phyloP scores from a whole-genome alignment of 2,113 vertebrate species.

The Oryctolagus cuniculus region DNA sequence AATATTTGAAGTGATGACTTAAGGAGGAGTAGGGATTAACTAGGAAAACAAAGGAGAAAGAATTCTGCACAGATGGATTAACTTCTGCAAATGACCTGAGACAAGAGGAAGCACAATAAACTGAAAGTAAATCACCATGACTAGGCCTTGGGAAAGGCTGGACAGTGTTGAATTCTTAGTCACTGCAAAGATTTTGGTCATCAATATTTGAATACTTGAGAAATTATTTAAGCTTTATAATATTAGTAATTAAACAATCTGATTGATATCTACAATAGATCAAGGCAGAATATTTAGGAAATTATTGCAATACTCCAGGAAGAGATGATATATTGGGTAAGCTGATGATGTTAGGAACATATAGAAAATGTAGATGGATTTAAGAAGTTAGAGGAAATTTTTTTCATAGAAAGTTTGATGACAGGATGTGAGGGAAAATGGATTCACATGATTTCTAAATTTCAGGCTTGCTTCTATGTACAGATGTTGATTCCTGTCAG shows the following conservation, averaged over 20 bases:
- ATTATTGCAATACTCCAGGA: not conserved
- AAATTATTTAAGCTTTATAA: not conserved
- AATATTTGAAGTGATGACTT: not conserved
- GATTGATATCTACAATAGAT: slow-evolving; percentile 1
- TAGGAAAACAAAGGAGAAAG: not conserved
- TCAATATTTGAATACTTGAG: slow-evolving; percentile 6
- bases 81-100: not conserved
- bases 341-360: not conserved
- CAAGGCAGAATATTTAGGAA: not conserved
- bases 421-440: not conserved
- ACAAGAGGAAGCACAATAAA: not conserved
- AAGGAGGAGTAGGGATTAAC: not conserved
- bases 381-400: slow-evolving; percentile 23
- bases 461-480: not conserved
- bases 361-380: not conserved
- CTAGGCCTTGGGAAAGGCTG: not conserved
- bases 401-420: not conserved
- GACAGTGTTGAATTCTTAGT: not conserved
- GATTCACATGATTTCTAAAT: slow-evolving; percentile 31
- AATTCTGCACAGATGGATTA: not conserved
- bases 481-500: not conserved
- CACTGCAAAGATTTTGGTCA: slow-evolving; percentile 6
- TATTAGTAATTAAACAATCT: slow-evolving; percentile 27
- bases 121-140: not conserved
- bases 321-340: not conserved